These are phyloP conservation scores for Tenthredo livida DNA, from an alignment of 2,888 invertebrate genomes.

Conservation along the genomic window DNA sequence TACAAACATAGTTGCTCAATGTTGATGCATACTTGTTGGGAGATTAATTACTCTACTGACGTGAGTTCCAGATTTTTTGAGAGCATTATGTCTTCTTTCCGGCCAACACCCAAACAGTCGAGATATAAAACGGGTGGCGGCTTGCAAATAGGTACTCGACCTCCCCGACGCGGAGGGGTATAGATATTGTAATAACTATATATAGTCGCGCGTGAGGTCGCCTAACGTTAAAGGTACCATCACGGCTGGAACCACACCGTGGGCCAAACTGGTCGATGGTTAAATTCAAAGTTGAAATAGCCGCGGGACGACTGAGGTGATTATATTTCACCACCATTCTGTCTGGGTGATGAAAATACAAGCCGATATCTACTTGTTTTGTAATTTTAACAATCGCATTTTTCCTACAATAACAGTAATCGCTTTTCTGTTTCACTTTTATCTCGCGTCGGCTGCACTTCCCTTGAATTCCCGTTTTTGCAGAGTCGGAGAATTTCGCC, in stretches of 20 bases:
- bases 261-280: background rate
- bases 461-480: background rate
- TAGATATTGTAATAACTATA: background rate
- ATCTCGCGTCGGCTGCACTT: background rate
- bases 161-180: no score
- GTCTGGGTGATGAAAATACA: background rate
- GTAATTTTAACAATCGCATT: background rate
- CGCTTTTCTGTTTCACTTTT: background rate
- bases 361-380: background rate
- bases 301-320: background rate
- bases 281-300: background rate
- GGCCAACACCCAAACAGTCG: background rate
- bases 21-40: background rate
- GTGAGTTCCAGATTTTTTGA: background rate
- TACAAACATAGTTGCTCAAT: background rate
- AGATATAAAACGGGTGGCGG: background rate
- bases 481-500: background rate
- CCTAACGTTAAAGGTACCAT: background rate
- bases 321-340: background rate
- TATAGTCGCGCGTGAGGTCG: background rate
- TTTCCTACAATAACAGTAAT: background rate
- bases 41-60: background rate
- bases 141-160: background rate
- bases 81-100: background rate
- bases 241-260: background rate